A percentile compares a stretch with the other conserved stretches of the same genome.
phyloP scores from a whole-genome alignment of 2,888 invertebrate genomes.

The Drosophila subsilvestris region DNA sequence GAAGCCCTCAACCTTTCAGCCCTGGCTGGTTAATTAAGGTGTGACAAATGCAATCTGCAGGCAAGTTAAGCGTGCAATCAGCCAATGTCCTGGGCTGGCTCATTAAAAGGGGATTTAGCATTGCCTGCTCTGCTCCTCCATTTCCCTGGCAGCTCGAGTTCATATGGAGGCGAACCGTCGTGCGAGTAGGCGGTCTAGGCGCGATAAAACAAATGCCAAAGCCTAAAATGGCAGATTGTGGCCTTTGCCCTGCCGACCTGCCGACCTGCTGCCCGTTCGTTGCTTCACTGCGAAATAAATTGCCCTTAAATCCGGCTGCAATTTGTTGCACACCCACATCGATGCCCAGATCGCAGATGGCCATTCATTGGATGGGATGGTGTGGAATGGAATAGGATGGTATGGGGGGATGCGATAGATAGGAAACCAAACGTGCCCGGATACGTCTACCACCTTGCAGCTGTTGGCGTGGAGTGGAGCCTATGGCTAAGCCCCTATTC shows the following conservation, averaged over 20 bases:
- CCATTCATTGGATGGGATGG: constrained; percentile 1
- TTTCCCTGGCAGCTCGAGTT: not conserved
- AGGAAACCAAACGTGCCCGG: constrained; percentile 21
- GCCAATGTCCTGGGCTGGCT: constrained; percentile 51
- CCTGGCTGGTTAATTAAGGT: constrained; percentile 54
- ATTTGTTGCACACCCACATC: constrained; percentile 46
- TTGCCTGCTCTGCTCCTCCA: not conserved
- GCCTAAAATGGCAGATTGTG: constrained; percentile 59
- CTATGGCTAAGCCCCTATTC: not conserved
- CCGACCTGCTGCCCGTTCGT: constrained; percentile 19
- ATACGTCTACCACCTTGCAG: not conserved
- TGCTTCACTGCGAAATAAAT: constrained; percentile 36
- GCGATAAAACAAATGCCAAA: constrained; percentile 62
- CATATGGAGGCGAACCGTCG: constrained; percentile 7
- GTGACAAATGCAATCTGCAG: constrained; percentile 59
- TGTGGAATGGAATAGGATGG: not conserved
- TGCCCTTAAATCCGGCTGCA: constrained; percentile 51
- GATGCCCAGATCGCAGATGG: constrained; percentile 18
- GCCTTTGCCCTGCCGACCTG: constrained; percentile 46
- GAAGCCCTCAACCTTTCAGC: constrained; percentile 14
- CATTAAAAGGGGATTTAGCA: constrained; percentile 42
- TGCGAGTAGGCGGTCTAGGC: constrained; percentile 8
- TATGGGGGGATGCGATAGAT: constrained; percentile 2
- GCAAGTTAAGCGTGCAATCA: constrained; percentile 35
- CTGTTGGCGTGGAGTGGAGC: not conserved